These are phyloP conservation scores for Brachionus rubens DNA, from an alignment of 1,140 invertebrate genomes.

Conservation along the genomic window DNA sequence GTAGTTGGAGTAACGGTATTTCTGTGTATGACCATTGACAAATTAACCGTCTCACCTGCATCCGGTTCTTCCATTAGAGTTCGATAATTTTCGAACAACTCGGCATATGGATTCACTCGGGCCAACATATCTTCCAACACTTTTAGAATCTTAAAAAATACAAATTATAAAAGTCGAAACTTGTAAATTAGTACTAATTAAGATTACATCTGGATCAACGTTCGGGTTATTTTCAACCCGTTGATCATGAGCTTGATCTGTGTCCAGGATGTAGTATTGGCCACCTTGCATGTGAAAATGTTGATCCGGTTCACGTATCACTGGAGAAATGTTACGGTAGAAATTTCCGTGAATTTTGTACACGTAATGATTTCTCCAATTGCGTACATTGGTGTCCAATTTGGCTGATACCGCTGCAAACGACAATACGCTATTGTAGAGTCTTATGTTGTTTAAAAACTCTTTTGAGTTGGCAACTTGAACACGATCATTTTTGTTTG, in stretches of 20 bases:
- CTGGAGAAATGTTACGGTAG: background rate
- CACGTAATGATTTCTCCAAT: background rate
- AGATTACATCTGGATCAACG: background rate
- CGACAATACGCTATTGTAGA: too few species aligned
- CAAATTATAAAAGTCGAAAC: background rate
- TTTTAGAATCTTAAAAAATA: background rate
- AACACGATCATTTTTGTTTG: background rate
- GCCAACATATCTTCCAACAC: background rate
- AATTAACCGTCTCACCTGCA: too few species aligned
- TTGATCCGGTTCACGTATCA: background rate
- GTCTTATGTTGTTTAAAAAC: background rate
- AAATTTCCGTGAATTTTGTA: background rate
- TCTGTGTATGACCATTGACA: too few species aligned
- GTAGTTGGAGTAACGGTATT: too few species aligned
- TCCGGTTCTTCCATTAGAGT: too few species aligned
- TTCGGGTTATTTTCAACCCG: background rate
- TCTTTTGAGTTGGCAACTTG: background rate
- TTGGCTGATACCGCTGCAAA: too few species aligned
- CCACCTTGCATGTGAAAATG: constrained; percentile 15
- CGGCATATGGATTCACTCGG: background rate
- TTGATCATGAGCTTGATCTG: background rate
- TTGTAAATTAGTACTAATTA: background rate
- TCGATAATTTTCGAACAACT: background rate
- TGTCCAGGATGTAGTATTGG: constrained; percentile 3
- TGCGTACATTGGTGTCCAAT: background rate